Percentiles rank a stretch among this genome's conserved stretches.
phyloP scores from a whole-genome alignment of 1,140 invertebrate genomes.

The Rhagoletis zephyria region DNA sequence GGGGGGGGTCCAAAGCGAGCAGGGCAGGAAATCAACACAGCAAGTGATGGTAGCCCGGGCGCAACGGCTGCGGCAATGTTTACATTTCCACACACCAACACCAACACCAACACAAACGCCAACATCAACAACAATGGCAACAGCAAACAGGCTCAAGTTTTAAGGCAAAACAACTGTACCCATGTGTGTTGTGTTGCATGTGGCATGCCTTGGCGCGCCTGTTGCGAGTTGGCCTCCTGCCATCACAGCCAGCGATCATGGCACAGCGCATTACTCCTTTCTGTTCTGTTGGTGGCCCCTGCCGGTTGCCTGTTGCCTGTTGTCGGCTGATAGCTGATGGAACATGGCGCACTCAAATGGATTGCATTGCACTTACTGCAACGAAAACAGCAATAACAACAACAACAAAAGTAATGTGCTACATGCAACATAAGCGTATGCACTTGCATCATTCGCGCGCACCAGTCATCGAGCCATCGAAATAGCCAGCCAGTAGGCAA shows the following conservation, averaged over 20 bases:
- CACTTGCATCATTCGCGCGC: neutral
- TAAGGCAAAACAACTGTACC: neutral
- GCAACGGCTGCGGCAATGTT: neutral
- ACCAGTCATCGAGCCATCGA: neutral
- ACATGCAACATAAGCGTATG: slow-evolving; percentile 14
- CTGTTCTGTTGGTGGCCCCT: neutral
- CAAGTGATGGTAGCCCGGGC: neutral
- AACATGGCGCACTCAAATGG: neutral
- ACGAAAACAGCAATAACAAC: neutral
- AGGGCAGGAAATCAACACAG: neutral
- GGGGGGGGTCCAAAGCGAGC: neutral
- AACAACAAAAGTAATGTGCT: neutral
- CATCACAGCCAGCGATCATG: slow-evolving; percentile 36
- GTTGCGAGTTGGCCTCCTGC: slow-evolving; percentile 45
- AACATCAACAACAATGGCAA: neutral
- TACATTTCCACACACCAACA: neutral
- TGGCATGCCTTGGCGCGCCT: neutral
- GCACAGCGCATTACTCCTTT: slow-evolving; percentile 35
- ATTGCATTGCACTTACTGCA: slow-evolving; percentile 15
- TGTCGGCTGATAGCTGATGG: neutral
- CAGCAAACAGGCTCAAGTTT: slow-evolving; percentile 2
- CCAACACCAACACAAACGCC: neutral
- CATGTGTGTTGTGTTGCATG: slow-evolving; percentile 17
- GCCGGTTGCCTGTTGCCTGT: slow-evolving; percentile 15
- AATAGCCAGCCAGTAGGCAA: neutral